phyloP scores from a whole-genome alignment of 2,888 invertebrate genomes.

The Pyralis farinalis region DNA sequence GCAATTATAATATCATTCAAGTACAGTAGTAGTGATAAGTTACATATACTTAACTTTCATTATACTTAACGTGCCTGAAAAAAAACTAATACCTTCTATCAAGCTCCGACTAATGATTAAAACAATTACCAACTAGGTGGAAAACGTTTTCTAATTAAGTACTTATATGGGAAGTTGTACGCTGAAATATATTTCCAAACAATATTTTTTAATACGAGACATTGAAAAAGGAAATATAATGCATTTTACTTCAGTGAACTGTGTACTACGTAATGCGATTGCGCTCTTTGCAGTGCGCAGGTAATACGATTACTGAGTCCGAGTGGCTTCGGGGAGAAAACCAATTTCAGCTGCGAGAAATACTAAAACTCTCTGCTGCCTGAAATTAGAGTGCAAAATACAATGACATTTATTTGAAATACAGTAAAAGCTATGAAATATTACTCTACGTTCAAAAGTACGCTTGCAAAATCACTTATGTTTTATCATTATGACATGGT shows the following conservation, averaged over 20 bases:
- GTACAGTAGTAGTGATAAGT: no score
- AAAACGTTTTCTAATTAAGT: no score
- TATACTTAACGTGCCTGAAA: no score
- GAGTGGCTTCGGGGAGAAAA: conserved; percentile 37
- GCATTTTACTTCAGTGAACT: conserved; percentile 20
- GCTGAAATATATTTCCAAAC: no score
- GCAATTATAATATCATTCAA: no score
- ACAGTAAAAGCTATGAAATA: conserved; percentile 14
- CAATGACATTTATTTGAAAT: background rate
- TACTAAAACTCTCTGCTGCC: conserved; percentile 9
- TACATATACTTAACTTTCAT: no score
- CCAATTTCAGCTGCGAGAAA: conserved; percentile 13
- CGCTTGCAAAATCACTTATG: conserved; percentile 40
- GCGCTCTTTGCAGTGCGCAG: conserved; percentile 26
- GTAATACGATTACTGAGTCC: conserved; percentile 49
- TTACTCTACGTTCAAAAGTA: conserved; percentile 20
- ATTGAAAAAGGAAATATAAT: conserved; percentile 28
- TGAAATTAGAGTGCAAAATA: conserved; percentile 13
- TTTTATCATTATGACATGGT: conserved; percentile 39
- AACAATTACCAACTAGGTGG: no score
- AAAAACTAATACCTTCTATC: no score
- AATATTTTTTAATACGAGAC: conserved; percentile 10
- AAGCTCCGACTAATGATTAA: no score
- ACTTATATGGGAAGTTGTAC: no score
- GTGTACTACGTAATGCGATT: conserved; percentile 23